Percentiles rank a stretch among this genome's conserved stretches.
Conservation (phyloP, 2,888 invertebrate species). For the Amphipyra tragopoginis region DNA sequence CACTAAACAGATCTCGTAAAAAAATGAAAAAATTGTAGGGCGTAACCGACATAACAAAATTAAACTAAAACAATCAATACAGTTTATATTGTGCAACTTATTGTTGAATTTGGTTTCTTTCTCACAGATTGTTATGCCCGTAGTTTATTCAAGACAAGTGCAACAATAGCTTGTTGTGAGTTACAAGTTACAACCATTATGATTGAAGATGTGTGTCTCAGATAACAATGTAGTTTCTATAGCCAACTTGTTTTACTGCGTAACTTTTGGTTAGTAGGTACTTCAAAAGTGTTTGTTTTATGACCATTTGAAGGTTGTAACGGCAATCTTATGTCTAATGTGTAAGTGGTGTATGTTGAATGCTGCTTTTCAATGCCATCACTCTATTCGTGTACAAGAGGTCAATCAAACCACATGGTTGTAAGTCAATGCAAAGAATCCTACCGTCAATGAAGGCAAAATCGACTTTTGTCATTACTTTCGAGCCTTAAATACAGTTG, state of each 20-base stretch:
- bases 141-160: conserved; percentile 17
- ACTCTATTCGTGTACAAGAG: too few species aligned
- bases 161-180: conserved; percentile 41
- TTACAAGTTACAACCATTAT: conserved; percentile 31
- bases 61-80: conserved; percentile 17
- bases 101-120: conserved; percentile 19
- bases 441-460: too few species aligned
- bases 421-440: too few species aligned
- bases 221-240: conserved; percentile 29
- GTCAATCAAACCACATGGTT: too few species aligned
- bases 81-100: conserved; percentile 31
- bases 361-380: too few species aligned
- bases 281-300: conserved; percentile 30
- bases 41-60: conserved; percentile 1
- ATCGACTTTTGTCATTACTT: too few species aligned
- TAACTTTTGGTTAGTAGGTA: conserved; percentile 6
- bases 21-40: neutral
- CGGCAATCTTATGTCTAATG: conserved; percentile 5
- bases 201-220: conserved; percentile 39
- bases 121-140: conserved; percentile 12
- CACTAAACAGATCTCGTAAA: conserved; percentile 2
- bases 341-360: too few species aligned
- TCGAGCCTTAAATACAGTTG: too few species aligned
- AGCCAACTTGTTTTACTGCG: conserved; percentile 15
- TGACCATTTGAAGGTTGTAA: conserved; percentile 29